Evolutionary conservation across 92 coral and sea anemone species (phyloP).

Genomic region (Phenganax stokvisi): DNA sequence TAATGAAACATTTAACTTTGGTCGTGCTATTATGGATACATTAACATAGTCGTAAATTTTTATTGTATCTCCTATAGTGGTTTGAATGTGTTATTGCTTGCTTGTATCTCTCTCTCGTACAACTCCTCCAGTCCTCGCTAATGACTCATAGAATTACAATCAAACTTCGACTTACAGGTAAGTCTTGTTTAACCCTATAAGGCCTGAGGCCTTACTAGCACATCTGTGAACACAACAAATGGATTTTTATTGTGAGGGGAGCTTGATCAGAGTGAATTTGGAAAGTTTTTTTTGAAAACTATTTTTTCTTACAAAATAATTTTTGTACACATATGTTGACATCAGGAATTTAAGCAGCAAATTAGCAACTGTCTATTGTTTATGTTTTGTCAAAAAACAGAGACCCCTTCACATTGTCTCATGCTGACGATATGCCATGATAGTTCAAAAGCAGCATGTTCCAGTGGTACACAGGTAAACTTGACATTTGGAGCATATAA

Average conservation of each 20-base stretch:
- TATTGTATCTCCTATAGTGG: too few species aligned
- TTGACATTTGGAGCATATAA: conserved; percentile 13
- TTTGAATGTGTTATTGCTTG: too few species aligned
- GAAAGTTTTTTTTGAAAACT: background rate
- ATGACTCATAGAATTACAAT: too few species aligned
- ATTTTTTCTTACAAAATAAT: background rate
- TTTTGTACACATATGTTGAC: conserved; percentile 10
- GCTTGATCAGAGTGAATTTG: background rate
- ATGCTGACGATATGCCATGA: background rate
- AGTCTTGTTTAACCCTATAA: background rate
- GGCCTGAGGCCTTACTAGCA: conserved; percentile 1
- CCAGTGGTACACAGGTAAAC: conserved; percentile 17
- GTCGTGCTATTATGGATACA: too few species aligned
- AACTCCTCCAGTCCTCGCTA: too few species aligned
- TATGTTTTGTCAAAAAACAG: too few species aligned
- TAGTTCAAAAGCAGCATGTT: conserved; percentile 7
- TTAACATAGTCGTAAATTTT: too few species aligned
- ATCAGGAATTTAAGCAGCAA: conserved; percentile 8
- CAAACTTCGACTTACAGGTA: too few species aligned
- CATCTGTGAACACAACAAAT: background rate
- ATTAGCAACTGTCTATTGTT: background rate
- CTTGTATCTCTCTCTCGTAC: too few species aligned
- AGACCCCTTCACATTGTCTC: too few species aligned
- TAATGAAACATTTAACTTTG: too few species aligned
- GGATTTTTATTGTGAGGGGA: background rate